These are phyloP conservation scores for Drosophila murphyi DNA, from an alignment of 1,140 invertebrate genomes.

Conservation along the genomic window DNA sequence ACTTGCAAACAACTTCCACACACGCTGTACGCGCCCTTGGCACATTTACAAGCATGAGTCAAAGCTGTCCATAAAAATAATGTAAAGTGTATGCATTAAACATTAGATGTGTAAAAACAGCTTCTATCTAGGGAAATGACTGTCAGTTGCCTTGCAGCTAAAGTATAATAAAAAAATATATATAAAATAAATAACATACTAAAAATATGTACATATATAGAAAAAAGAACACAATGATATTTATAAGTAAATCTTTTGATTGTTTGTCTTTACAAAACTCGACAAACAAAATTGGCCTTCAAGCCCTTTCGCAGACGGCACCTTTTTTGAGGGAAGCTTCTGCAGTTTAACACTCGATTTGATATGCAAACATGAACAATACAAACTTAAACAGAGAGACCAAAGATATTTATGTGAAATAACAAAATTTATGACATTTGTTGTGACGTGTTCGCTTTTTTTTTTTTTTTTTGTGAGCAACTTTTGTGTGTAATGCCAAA, in stretches of 20 bases:
- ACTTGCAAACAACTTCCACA: too few relatives aligned
- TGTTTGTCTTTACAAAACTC: constrained; percentile 33
- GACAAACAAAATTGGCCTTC: constrained; percentile 6
- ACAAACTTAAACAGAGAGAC: constrained; percentile 12
- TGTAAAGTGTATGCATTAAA: constrained; percentile 1
- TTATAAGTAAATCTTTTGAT: constrained; percentile 27
- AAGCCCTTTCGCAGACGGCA: constrained; percentile 4
- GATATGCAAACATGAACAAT: constrained; percentile 79
- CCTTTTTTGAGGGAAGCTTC: constrained; percentile 48
- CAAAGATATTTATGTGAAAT: constrained; percentile 72
- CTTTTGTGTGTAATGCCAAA: constrained; percentile 54
- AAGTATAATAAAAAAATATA: not conserved
- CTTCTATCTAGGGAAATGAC: not conserved
- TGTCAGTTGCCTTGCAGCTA: constrained; percentile 9
- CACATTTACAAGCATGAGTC: too few relatives aligned
- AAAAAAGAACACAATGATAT: constrained; percentile 12
- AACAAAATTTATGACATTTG: constrained; percentile 76
- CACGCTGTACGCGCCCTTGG: too few relatives aligned
- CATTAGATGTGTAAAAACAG: not conserved
- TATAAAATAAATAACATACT: not conserved
- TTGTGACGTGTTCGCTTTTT: constrained; percentile 25
- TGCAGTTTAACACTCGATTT: constrained; percentile 80
- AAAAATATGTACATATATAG: not conserved
- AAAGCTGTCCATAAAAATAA: not conserved
- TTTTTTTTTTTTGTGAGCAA: constrained; percentile 36